Percentiles rank a stretch among this genome's conserved stretches.
phyloP scores from a whole-genome alignment of 2,888 invertebrate species.

The Terebella lapidaria region DNA sequence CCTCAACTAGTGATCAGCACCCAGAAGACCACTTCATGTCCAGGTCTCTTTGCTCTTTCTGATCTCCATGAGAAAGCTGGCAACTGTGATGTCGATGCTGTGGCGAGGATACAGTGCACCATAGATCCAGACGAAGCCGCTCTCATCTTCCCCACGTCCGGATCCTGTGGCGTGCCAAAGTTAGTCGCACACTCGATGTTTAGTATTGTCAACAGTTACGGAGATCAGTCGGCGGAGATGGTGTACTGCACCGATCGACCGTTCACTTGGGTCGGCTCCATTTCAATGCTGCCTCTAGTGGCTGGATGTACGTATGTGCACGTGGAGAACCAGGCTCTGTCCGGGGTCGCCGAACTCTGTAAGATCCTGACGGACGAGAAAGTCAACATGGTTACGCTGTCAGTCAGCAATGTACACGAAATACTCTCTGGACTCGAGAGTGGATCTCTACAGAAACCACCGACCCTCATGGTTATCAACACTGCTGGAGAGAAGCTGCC shows the following conservation, averaged over 20 bases:
- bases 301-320: background rate
- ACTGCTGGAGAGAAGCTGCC: background rate
- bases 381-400: background rate
- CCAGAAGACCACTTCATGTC: background rate
- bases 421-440: background rate
- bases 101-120: background rate
- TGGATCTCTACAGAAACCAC: background rate
- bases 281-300: background rate
- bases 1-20: background rate
- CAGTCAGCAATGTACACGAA: background rate
- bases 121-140: background rate
- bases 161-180: background rate
- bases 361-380: background rate
- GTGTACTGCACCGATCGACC: background rate
- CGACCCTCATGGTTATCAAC: background rate
- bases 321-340: background rate
- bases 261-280: background rate
- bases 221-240: background rate
- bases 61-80: background rate
- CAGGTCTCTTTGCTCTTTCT: background rate
- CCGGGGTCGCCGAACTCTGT: background rate
- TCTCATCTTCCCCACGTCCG: background rate
- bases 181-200: background rate
- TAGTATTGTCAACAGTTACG: background rate
- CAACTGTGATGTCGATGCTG: background rate